These are phyloP conservation scores for Amiota minor DNA, from an alignment of 2,888 invertebrate genomes.

Conservation along the genomic window DNA sequence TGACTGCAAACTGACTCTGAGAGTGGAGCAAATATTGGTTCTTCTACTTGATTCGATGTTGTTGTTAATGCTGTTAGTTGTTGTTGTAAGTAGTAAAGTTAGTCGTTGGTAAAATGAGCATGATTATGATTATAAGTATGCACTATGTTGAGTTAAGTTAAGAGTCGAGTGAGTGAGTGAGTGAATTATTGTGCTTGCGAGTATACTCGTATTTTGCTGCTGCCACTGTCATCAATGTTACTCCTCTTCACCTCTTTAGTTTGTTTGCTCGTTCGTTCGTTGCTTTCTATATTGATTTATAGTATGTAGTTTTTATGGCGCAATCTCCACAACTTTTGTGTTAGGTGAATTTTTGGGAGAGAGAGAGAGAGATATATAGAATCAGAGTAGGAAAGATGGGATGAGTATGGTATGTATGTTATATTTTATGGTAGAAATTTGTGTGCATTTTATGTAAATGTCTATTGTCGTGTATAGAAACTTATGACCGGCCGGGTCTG, in stretches of 20 bases:
- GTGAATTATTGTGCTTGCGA: slow-evolving; percentile 55
- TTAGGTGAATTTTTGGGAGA: not conserved
- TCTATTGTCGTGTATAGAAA: not conserved
- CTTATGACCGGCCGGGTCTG: slow-evolving; percentile 3
- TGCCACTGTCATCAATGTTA: not conserved
- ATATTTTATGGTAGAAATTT: slow-evolving; percentile 39
- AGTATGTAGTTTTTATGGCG: slow-evolving; percentile 60
- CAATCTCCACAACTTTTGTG: slow-evolving; percentile 50
- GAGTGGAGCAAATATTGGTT: slow-evolving; percentile 15
- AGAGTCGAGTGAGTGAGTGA: slow-evolving; percentile 42
- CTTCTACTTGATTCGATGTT: slow-evolving; percentile 17
- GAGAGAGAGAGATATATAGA: slow-evolving; percentile 40
- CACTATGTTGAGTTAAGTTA: not conserved
- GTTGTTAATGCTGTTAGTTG: slow-evolving; percentile 11
- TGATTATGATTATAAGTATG: slow-evolving; percentile 28
- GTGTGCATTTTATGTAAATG: slow-evolving; percentile 28
- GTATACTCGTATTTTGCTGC: slow-evolving; percentile 55
- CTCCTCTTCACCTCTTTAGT: slow-evolving; percentile 16
- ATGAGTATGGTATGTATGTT: slow-evolving; percentile 1
- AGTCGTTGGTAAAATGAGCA: not conserved
- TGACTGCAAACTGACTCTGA: slow-evolving; percentile 10
- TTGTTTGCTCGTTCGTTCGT: slow-evolving; percentile 42
- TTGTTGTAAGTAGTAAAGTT: not conserved
- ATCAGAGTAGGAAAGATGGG: slow-evolving; percentile 33
- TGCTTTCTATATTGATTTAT: slow-evolving; percentile 71